A percentile compares a stretch with the other conserved stretches of the same genome.
These are phyloP conservation scores for Rhinogobio ventralis DNA, from an alignment of 2,797 vertebrate genomes.

Conservation along the genomic window DNA sequence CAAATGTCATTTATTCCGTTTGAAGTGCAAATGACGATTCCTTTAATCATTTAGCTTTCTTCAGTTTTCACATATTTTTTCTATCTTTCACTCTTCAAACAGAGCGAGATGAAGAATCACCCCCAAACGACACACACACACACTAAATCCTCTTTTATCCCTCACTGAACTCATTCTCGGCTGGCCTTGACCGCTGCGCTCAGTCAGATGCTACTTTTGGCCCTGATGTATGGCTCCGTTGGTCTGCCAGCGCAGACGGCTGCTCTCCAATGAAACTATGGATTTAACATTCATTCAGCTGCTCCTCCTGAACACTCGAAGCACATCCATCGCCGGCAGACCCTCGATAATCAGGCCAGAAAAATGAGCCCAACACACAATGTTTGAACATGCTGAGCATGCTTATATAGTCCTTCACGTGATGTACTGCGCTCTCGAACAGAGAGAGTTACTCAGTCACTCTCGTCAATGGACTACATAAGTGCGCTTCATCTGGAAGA, in stretches of 20 bases:
- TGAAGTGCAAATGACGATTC: too few relatives aligned
- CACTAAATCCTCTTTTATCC: conserved; percentile 58
- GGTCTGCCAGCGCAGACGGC: conserved; percentile 63
- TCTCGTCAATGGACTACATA: not conserved
- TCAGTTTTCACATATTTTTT: conserved; percentile 15
- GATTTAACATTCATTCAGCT: conserved; percentile 74
- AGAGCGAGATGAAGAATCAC: conserved; percentile 45
- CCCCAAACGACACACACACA: conserved; percentile 36
- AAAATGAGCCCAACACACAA: not conserved
- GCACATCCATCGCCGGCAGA: conserved; percentile 14
- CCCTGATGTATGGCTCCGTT: conserved; percentile 73
- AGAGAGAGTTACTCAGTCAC: conserved; percentile 18
- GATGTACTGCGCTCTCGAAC: conserved; percentile 29
- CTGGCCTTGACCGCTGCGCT: conserved; percentile 74
- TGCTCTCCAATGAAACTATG: conserved; percentile 80
- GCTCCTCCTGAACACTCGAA: conserved; percentile 59
- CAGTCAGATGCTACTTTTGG: conserved; percentile 75
- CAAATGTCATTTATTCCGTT: not conserved
- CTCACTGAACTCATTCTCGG: conserved; percentile 67
- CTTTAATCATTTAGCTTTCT: too few relatives aligned
- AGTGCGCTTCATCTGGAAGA: conserved; percentile 19
- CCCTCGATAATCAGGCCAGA: not conserved
- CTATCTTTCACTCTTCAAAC: conserved; percentile 8
- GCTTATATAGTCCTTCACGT: conserved; percentile 31
- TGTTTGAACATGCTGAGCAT: conserved; percentile 1